These are phyloP conservation scores for Notodonta dromedarius DNA, from an alignment of 2,888 invertebrate species.

Conservation along the genomic window DNA sequence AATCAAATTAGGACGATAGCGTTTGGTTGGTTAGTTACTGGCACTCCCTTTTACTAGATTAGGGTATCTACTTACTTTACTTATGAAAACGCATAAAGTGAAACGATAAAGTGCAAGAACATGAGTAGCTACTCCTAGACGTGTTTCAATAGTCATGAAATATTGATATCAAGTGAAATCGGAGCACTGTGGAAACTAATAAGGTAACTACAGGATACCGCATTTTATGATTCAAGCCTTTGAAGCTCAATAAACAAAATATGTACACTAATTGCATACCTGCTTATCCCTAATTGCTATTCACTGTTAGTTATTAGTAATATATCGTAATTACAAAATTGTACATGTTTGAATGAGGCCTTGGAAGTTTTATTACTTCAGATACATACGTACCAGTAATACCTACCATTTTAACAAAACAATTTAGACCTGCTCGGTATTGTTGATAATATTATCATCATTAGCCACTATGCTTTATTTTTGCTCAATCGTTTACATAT, in stretches of 20 bases:
- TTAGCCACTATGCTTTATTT: too few relatives aligned
- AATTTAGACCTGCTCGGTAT: background rate
- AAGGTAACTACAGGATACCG: slow-evolving; percentile 32
- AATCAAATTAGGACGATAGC: too few relatives aligned
- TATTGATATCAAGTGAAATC: slow-evolving; percentile 15
- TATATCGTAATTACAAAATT: too few relatives aligned
- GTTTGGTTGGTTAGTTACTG: slow-evolving; percentile 25
- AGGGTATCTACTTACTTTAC: slow-evolving; percentile 7
- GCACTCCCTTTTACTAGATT: slow-evolving; percentile 57
- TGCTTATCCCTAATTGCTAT: too few relatives aligned
- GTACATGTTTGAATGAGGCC: too few relatives aligned
- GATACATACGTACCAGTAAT: background rate
- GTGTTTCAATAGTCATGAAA: slow-evolving; percentile 21
- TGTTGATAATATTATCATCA: background rate
- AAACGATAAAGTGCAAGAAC: slow-evolving; percentile 20
- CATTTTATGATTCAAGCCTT: background rate
- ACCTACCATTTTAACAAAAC: background rate
- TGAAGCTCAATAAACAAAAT: background rate
- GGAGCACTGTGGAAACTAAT: slow-evolving; percentile 27
- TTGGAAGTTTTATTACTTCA: too few relatives aligned
- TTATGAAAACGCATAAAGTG: slow-evolving; percentile 27
- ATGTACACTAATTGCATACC: too few relatives aligned
- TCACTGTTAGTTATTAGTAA: too few relatives aligned
- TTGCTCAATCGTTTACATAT: too few relatives aligned
- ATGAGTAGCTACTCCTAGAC: slow-evolving; percentile 28